A percentile compares a stretch with the other conserved stretches of the same genome.
phyloP scores from a whole-genome alignment of 2,797 vertebrate species.

The Salmo trutta region DNA sequence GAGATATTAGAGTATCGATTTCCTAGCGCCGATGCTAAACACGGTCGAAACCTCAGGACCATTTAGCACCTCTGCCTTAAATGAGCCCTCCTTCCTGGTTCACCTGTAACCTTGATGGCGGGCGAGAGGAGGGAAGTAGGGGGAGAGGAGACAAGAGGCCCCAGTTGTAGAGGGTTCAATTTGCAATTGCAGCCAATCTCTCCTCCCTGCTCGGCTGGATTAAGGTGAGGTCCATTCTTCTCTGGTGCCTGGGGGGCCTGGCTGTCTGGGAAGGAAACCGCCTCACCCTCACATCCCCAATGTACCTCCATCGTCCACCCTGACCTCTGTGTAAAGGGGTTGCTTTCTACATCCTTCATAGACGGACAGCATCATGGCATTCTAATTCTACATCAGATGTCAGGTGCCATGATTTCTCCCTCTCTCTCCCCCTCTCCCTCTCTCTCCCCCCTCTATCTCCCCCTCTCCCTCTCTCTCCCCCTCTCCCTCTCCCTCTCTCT shows the following conservation, averaged over 20 bases:
- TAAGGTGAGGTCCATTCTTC: neutral
- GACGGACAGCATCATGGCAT: neutral
- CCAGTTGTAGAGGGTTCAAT: neutral
- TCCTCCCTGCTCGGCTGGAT: neutral
- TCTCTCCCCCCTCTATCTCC: neutral
- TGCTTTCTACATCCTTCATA: neutral
- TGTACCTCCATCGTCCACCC: neutral
- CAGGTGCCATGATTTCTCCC: neutral
- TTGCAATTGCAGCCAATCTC: neutral
- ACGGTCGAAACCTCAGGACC: neutral
- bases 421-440: neutral
- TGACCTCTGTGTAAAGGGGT: neutral
- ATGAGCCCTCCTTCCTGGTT: neutral
- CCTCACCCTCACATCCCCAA: neutral
- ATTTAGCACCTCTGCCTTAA: neutral
- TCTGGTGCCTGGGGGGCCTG: neutral
- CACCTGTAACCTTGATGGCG: neutral
- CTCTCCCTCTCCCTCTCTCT: no score
- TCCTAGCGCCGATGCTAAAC: slow-evolving; percentile 29
- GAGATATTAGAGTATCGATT: slow-evolving; percentile 56
- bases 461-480: neutral
- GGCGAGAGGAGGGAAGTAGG: neutral
- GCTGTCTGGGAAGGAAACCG: neutral
- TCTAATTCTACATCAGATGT: slow-evolving; percentile 1
- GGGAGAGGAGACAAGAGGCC: neutral